Evolutionary conservation across 2,797 vertebrate species (phyloP).

Genomic region (Sebastes taczanowskii): DNA sequence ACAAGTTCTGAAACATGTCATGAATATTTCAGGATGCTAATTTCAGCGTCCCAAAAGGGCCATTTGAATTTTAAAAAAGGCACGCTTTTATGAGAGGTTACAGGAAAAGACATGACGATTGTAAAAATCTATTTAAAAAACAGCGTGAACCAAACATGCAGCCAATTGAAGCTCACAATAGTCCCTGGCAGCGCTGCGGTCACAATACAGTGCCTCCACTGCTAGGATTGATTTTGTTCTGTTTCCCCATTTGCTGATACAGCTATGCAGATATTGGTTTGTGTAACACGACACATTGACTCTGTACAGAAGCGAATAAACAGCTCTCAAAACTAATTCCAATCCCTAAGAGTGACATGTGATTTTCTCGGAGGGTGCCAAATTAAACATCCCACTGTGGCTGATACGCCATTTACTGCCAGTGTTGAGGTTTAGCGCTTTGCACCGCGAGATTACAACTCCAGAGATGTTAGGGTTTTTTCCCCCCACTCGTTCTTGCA

Average conservation of each 20-base stretch:
- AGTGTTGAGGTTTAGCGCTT: conserved; percentile 69
- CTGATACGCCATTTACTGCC: conserved; percentile 70
- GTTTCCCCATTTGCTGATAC: conserved; percentile 33
- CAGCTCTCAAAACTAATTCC: conserved; percentile 64
- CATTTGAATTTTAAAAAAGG: conserved; percentile 68
- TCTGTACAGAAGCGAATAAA: conserved; percentile 42
- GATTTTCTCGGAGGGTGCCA: conserved; percentile 56
- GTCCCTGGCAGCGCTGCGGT: conserved; percentile 9
- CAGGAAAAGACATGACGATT: conserved; percentile 41
- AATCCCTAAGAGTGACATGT: conserved; percentile 55
- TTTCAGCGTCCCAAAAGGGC: conserved; percentile 61
- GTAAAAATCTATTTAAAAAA: conserved; percentile 43
- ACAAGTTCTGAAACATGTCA: conserved; percentile 51
- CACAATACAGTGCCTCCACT: conserved; percentile 1
- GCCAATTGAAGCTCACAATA: conserved; percentile 15
- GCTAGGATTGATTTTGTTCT: conserved; percentile 38
- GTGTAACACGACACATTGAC: conserved; percentile 52
- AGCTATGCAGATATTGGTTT: conserved; percentile 53
- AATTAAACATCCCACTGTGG: conserved; percentile 74
- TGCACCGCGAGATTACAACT: conserved; percentile 67
- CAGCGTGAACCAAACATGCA: not conserved
- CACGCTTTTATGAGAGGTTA: conserved; percentile 51
- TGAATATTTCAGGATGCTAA: conserved; percentile 80
- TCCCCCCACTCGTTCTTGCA: not conserved
- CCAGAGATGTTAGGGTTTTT: not conserved